These are phyloP conservation scores for Mus spicilegus DNA, from an alignment of 2,113 vertebrate species.

Conservation along the genomic window DNA sequence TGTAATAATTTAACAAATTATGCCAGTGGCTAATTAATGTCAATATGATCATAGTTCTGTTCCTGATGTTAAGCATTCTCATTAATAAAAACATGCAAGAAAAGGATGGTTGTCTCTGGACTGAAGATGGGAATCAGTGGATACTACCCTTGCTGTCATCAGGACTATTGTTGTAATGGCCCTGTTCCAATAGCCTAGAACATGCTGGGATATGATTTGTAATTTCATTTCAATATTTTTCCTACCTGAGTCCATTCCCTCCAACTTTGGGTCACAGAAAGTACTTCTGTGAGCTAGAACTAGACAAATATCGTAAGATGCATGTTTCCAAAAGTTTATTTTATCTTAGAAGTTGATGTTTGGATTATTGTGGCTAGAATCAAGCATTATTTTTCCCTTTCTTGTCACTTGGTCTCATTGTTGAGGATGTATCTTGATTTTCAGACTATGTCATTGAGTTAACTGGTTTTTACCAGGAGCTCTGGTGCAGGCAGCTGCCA, in stretches of 20 bases:
- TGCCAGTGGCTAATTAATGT: neutral
- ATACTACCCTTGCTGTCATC: neutral
- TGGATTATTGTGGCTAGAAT: neutral
- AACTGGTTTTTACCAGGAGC: neutral
- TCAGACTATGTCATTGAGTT: neutral
- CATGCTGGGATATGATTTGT: neutral
- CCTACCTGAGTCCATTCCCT: neutral
- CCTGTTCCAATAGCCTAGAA: neutral
- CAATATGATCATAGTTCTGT: neutral
- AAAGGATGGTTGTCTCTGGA: neutral
- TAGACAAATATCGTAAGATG: neutral
- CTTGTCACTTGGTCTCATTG: neutral
- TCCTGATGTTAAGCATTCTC: neutral
- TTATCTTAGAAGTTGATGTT: no score
- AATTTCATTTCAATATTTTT: neutral
- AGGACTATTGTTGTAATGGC: neutral
- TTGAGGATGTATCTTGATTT: neutral
- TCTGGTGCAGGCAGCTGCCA: neutral
- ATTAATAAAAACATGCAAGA: neutral
- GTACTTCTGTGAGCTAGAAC: neutral
- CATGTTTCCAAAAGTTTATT: neutral
- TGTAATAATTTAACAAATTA: neutral
- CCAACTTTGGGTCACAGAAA: neutral
- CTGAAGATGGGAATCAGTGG: neutral
- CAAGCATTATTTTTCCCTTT: no score